Evolutionary conservation across 2,888 invertebrate genomes (phyloP).

Genomic region (Stenotaenia linearis): DNA sequence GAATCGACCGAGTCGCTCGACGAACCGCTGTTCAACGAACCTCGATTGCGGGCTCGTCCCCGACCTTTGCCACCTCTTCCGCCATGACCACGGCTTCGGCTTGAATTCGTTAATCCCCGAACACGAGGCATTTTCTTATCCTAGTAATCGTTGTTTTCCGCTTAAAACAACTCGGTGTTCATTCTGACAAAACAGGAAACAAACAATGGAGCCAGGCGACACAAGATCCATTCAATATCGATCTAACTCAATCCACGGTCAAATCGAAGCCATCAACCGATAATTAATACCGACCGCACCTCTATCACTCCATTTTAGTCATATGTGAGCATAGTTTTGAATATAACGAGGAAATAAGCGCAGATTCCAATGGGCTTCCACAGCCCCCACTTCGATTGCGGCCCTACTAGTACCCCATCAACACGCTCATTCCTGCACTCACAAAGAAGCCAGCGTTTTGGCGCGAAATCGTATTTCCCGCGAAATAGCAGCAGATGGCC

Average conservation of each 20-base stretch:
- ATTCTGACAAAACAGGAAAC: background rate
- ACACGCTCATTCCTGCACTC: background rate
- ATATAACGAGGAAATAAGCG: background rate
- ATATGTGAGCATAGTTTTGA: background rate
- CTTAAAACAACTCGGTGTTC: background rate
- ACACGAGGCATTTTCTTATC: background rate
- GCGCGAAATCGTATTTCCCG: slow-evolving; percentile 31
- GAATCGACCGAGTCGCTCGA: background rate
- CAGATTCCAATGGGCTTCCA: background rate
- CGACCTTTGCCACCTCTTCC: slow-evolving; percentile 1
- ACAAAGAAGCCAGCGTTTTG: slow-evolving; percentile 27
- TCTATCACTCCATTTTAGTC: background rate
- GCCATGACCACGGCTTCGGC: background rate
- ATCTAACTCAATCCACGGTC: background rate
- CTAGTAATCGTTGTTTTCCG: background rate
- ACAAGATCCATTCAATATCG: background rate
- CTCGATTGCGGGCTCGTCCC: background rate
- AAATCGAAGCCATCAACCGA: background rate
- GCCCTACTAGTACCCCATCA: background rate
- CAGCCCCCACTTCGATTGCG: background rate
- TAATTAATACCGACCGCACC: background rate
- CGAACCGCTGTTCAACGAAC: background rate
- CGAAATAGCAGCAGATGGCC: slow-evolving; percentile 7
- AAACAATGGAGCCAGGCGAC: background rate
- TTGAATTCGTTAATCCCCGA: background rate